These are phyloP conservation scores for Meda fulgida DNA, from an alignment of 2,797 vertebrate species.

Conservation along the genomic window DNA sequence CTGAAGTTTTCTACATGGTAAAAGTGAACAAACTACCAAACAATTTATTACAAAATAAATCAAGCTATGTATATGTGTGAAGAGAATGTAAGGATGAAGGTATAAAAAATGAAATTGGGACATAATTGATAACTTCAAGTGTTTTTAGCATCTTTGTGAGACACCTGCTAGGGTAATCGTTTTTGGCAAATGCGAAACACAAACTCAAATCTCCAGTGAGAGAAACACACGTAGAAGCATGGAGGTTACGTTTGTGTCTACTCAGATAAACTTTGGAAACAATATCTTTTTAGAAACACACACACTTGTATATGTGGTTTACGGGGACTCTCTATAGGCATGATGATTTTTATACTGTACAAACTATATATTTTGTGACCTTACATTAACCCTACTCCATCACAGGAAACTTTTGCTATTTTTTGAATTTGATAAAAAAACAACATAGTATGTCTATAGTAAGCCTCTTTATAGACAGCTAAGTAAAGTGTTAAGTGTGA, in stretches of 20 bases:
- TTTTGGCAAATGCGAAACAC: not conserved
- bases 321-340: not conserved
- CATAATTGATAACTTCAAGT: not conserved
- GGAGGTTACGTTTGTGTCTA: not conserved
- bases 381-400: not conserved
- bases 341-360: not conserved
- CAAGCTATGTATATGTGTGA: not conserved
- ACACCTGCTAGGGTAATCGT: not conserved
- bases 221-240: not conserved
- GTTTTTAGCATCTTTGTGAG: not conserved
- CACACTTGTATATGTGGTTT: not conserved
- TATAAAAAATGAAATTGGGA: not conserved
- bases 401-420: not conserved
- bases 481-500: slow-evolving; percentile 7
- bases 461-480: not conserved
- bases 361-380: not conserved
- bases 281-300: not conserved
- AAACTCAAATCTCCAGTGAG: not conserved
- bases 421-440: not conserved
- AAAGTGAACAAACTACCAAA: not conserved
- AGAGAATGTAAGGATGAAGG: not conserved
- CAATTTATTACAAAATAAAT: no score
- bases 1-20: not conserved
- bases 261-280: not conserved
- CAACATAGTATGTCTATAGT: not conserved